Conservation (phyloP, 2,113 vertebrate species). For the Ameiurus melas region DNA sequence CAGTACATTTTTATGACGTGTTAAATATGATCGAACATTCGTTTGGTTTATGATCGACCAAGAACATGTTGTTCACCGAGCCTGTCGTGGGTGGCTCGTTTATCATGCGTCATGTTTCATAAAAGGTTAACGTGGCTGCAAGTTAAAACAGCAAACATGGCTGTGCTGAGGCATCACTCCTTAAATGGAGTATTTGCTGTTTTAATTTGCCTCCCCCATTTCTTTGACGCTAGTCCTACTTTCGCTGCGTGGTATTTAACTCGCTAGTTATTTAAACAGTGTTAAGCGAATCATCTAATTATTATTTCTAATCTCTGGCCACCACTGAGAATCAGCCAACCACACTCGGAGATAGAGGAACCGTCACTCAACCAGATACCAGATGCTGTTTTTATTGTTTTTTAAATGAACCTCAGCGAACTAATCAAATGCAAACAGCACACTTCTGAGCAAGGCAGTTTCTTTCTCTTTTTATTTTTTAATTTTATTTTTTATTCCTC, state of each 20-base stretch:
- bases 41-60: background rate
- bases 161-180: constrained; percentile 6
- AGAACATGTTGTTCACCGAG: too few species aligned
- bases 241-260: constrained; percentile 60
- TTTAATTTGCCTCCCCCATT: constrained; percentile 51
- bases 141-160: constrained; percentile 24
- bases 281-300: constrained; percentile 59
- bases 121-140: constrained; percentile 19
- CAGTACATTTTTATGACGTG: background rate
- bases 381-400: constrained; percentile 39
- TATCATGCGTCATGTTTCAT: constrained; percentile 15
- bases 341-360: constrained; percentile 38
- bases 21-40: background rate
- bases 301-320: constrained; percentile 57
- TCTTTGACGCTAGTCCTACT: constrained; percentile 35
- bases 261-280: constrained; percentile 58
- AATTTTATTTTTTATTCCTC: background rate
- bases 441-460: background rate
- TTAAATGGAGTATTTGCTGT: constrained; percentile 49
- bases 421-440: background rate
- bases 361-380: constrained; percentile 57
- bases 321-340: constrained; percentile 24
- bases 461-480: background rate
- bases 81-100: background rate
- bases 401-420: background rate